Evolutionary conservation across 2,797 vertebrate species (phyloP).

Genomic region (Nyctalus aviator): DNA sequence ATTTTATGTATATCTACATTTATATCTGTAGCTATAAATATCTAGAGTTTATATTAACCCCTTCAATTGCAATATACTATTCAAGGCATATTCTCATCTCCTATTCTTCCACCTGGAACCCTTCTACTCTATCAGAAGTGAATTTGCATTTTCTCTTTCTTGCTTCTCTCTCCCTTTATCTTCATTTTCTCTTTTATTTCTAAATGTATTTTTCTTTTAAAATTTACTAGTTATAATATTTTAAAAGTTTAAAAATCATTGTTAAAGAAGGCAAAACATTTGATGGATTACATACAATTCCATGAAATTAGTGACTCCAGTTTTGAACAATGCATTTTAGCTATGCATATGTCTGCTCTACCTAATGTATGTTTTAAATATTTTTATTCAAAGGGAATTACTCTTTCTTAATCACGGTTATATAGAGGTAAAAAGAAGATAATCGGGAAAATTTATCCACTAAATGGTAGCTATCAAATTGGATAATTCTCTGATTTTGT

Average conservation of each 20-base stretch:
- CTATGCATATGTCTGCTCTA: not conserved
- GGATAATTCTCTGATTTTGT: not conserved
- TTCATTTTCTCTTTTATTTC: not conserved
- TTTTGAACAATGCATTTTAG: not conserved
- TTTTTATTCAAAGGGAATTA: not conserved
- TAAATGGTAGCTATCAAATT: not conserved
- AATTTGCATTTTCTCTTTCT: not conserved
- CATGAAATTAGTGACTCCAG: not conserved
- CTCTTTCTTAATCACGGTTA: not conserved
- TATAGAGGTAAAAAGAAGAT: not conserved
- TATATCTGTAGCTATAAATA: not conserved
- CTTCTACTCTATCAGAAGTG: not conserved
- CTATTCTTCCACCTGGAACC: not conserved
- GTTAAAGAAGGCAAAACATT: not conserved
- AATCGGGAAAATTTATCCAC: not conserved
- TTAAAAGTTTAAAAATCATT: not conserved
- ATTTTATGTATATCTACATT: not conserved
- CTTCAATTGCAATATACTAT: not conserved
- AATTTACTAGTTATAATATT: not conserved
- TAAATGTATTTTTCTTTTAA: not conserved
- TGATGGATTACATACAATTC: not conserved
- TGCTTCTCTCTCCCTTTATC: not conserved
- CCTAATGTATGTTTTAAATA: not conserved
- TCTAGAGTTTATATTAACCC: not conserved
- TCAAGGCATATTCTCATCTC: not conserved